Base-by-base conservation (phyloP, 2,113 vertebrate genomes). In the Scomber scombrus region DNA sequence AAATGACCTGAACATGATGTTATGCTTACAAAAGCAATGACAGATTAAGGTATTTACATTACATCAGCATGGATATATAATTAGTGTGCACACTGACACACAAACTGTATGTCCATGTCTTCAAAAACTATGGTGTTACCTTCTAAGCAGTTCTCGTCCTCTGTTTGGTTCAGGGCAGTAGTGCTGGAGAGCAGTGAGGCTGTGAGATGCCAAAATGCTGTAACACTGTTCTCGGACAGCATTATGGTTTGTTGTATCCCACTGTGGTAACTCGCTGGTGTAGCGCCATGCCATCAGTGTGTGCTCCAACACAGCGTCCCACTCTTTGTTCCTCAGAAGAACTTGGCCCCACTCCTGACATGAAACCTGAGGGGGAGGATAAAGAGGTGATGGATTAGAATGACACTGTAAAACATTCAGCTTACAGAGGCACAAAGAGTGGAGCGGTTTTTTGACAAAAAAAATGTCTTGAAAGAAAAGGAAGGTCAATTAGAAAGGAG, bases 281-380 rank as follows among this genome's bases (percentile, higher is more conserved):
- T 76, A 94, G 11, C 91, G 87, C 90, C 94, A 94, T 0, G 90
- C 93, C 85, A 89, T 77, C 43, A 94, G 62, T 0, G 89, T 75
- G 46, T 93, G 88, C 87, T 95, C 94, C 82, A 95, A 40, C 16
- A 85, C 85, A 0, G 74, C 75, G 6, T 91, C 90, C 94, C 94
- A 95, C 76, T 89, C 85, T 57, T 91, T 70, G 57, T 84, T 89
- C 80, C 85, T 86, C 16, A 93, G 58, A 14, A 95, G 82, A 49
- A 91, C 86, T 2, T 91, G 85, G 70, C 93, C 91, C 81, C 93
- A 93, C 69, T 94, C 93, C 71, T 93, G 82, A 81, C 95, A 95
- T 0, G 92, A 93, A 50, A 92, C 90, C 95, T 95, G 74, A 47
- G 52, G 23, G 8, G 10, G 26, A 45, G 40, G 61, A 68, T 5